phyloP scores from a whole-genome alignment of 2,797 vertebrate genomes.

The Cirrhinus mrigala region DNA sequence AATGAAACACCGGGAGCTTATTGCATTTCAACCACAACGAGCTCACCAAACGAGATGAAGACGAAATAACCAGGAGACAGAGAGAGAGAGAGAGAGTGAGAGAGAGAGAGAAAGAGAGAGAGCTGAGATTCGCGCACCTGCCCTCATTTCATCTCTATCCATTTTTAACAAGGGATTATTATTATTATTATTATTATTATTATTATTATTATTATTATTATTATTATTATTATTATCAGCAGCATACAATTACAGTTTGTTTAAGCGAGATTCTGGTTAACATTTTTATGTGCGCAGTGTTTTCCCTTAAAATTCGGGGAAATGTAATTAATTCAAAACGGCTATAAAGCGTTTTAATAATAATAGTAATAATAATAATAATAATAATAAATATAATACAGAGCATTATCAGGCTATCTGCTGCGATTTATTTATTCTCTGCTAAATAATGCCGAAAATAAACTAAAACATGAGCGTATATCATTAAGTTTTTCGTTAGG shows the following conservation, averaged over 20 bases:
- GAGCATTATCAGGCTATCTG: neutral
- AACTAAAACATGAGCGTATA: neutral
- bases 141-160: slow-evolving; percentile 56
- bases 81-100: slow-evolving; percentile 32
- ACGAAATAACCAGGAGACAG: slow-evolving; percentile 65
- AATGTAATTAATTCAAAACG: neutral
- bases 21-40: slow-evolving; percentile 81
- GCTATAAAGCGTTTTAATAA: slow-evolving; percentile 46
- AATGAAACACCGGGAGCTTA: slow-evolving; percentile 83
- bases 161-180: slow-evolving; percentile 50
- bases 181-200: slow-evolving; percentile 63
- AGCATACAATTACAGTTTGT: neutral
- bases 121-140: slow-evolving; percentile 73
- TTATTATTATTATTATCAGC: neutral
- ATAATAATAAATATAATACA: neutral
- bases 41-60: slow-evolving; percentile 73
- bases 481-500: neutral
- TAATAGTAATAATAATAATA: neutral
- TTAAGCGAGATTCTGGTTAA: neutral
- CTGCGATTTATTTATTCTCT: neutral
- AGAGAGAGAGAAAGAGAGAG: slow-evolving; percentile 29
- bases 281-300: slow-evolving; percentile 62
- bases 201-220: slow-evolving; percentile 63
- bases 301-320: too few species aligned
- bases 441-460: neutral